Percentiles rank a stretch among this genome's conserved stretches.
phyloP scores from a whole-genome alignment of 2,797 vertebrate species.

The Darevskia mixta region DNA sequence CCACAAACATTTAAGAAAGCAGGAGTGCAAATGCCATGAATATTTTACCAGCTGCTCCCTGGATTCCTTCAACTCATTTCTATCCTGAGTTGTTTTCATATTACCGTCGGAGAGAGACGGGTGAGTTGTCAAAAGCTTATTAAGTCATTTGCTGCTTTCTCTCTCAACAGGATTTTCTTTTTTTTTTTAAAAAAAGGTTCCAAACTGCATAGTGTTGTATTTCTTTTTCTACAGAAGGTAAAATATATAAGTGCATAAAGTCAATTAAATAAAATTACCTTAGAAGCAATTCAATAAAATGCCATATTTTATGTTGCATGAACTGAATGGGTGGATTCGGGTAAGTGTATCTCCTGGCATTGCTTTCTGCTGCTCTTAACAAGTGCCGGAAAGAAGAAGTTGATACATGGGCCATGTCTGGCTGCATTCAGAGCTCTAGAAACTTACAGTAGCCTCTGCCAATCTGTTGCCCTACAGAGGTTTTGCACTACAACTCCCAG shows the following conservation, averaged over 20 bases:
- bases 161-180: neutral
- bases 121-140: neutral
- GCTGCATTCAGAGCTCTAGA: neutral
- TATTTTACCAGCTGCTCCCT: constrained; percentile 29
- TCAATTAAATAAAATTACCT: neutral
- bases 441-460: neutral
- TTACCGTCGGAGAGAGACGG: neutral
- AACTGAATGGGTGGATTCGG: neutral
- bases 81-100: neutral
- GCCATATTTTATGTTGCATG: neutral
- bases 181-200: neutral
- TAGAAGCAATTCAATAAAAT: neutral
- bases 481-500: neutral
- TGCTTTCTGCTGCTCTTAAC: neutral
- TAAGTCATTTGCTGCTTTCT: neutral
- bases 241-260: neutral
- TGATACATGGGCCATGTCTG: neutral
- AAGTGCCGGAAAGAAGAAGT: neutral
- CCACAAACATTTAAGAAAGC: neutral
- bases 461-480: neutral
- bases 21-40: neutral
- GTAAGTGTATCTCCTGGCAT: too few species aligned
- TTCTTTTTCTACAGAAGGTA: neutral
- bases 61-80: constrained; percentile 18
- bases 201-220: neutral